phyloP scores from a whole-genome alignment of 2,113 vertebrate genomes.

The Lates calcarifer region DNA sequence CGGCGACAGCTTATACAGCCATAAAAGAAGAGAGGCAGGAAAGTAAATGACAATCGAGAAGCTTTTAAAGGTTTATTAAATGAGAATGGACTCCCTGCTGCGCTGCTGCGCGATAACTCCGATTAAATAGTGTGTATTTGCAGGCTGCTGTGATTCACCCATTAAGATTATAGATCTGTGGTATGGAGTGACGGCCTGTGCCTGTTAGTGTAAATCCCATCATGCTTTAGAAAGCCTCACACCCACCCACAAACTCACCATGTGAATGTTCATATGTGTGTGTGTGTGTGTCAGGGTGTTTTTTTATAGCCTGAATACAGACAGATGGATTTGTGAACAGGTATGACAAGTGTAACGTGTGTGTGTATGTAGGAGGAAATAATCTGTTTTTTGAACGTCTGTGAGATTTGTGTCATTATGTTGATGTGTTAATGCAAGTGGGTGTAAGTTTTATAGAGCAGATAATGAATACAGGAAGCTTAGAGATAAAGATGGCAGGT shows the following conservation, averaged over 20 bases:
- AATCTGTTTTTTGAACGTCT: constrained; percentile 21
- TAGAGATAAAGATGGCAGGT: background rate
- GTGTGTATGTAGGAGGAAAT: constrained; percentile 32
- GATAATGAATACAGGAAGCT: background rate
- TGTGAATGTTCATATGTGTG: background rate
- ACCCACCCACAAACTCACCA: background rate
- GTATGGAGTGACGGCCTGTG: background rate
- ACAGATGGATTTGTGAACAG: background rate
- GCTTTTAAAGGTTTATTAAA: constrained; percentile 68
- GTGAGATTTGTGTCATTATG: constrained; percentile 15
- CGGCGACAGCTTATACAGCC: constrained; percentile 18
- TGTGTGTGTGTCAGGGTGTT: background rate
- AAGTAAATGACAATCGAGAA: constrained; percentile 47
- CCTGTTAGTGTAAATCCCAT: constrained; percentile 35
- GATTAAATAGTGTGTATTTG: constrained; percentile 41
- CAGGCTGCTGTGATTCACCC: constrained; percentile 26
- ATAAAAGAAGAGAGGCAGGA: constrained; percentile 37
- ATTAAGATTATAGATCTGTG: constrained; percentile 15
- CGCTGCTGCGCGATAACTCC: background rate
- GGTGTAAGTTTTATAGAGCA: constrained; percentile 8
- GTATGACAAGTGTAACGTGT: background rate
- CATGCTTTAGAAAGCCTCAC: constrained; percentile 18
- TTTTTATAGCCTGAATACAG: background rate
- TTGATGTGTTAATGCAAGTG: constrained; percentile 21
- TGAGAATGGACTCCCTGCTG: constrained; percentile 48